These are phyloP conservation scores for Hemicordylus capensis DNA, from an alignment of 2,113 vertebrate genomes.

Conservation along the genomic window DNA sequence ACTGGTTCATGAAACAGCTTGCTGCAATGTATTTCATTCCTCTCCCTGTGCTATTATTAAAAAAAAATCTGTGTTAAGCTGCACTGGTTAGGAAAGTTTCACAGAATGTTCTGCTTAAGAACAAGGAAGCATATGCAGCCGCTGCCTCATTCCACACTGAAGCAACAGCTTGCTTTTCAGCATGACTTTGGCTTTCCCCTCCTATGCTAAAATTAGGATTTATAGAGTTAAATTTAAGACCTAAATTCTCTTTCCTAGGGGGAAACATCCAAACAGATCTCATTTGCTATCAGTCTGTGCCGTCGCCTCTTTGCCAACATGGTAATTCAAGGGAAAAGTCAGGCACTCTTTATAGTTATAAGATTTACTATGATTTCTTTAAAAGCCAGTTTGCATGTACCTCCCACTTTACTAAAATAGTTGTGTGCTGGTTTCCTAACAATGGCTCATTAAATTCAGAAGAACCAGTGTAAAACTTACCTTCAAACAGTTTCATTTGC, in stretches of 20 bases:
- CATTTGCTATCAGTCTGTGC: conserved; percentile 69
- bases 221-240: conserved; percentile 71
- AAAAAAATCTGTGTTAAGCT: conserved; percentile 36
- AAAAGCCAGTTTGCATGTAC: conserved; percentile 71
- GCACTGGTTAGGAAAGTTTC: conserved; percentile 63
- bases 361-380: conserved; percentile 72
- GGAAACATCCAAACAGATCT: conserved; percentile 53
- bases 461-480: conserved; percentile 79
- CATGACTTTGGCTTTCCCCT: conserved; percentile 61
- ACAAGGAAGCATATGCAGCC: conserved; percentile 49
- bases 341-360: conserved; percentile 66
- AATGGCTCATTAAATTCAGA: conserved; percentile 81
- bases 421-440: conserved; percentile 73
- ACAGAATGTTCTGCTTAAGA: conserved; percentile 65
- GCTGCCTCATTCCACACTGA: not conserved
- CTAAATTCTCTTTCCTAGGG: conserved; percentile 69
- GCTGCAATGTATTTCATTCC: not conserved
- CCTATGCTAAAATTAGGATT: conserved; percentile 55
- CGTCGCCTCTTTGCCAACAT: conserved; percentile 70
- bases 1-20: conserved; percentile 60
- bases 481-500: conserved; percentile 77
- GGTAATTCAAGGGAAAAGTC: conserved; percentile 75
- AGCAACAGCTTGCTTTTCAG: conserved; percentile 72
- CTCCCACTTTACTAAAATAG: conserved; percentile 69
- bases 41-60: conserved; percentile 21